phyloP scores from a whole-genome alignment of 92 coral and sea anemone species.

The Porites rus region DNA sequence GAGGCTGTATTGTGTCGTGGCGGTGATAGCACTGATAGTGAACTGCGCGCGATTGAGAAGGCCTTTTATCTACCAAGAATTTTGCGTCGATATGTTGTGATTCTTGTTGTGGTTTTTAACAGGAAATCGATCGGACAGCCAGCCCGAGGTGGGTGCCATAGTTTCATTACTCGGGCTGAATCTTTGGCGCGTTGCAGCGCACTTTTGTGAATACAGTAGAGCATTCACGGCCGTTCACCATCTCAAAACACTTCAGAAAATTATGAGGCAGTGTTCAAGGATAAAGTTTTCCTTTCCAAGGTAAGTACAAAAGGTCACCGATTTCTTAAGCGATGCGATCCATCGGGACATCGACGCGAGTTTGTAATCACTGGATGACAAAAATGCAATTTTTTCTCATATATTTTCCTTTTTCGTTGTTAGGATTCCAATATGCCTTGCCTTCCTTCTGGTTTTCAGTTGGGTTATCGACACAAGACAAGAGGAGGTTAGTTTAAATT shows the following conservation, averaged over 20 bases:
- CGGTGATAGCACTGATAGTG: constrained; percentile 3
- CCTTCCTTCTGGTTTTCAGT: constrained; percentile 22
- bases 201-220: not conserved
- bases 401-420: constrained; percentile 7
- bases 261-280: constrained; percentile 33
- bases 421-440: constrained; percentile 4
- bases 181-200: not conserved
- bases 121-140: constrained; percentile 43
- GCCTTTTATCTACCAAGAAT: not conserved
- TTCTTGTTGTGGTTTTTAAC: constrained; percentile 18
- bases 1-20: constrained; percentile 32
- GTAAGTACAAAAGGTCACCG: not conserved
- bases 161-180: constrained; percentile 4
- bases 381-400: not conserved
- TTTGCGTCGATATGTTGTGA: not conserved
- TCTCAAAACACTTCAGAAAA: not conserved
- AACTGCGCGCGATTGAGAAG: not conserved
- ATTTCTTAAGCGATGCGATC: not conserved
- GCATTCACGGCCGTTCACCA: not conserved
- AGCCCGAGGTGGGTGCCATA: not conserved
- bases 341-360: not conserved
- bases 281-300: constrained; percentile 1
- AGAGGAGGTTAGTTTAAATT: constrained; percentile 49
- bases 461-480: constrained; percentile 17
- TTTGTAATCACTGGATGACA: constrained; percentile 12